A percentile compares a stretch with the other conserved stretches of the same genome.
phyloP scores from a whole-genome alignment of 2,888 invertebrate genomes.

The Papilio protenor region DNA sequence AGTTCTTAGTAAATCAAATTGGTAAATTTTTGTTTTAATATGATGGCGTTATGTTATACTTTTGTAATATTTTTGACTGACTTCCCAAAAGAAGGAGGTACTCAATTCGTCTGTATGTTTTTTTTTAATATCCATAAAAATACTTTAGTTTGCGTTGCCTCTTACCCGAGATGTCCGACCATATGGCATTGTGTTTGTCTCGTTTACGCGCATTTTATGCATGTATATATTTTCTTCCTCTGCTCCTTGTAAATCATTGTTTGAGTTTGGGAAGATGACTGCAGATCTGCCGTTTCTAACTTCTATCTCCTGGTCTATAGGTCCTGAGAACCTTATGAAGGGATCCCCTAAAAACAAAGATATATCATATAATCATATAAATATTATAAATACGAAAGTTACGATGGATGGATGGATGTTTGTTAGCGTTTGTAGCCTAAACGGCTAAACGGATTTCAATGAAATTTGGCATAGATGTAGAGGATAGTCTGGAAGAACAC shows the following conservation, averaged over 20 bases:
- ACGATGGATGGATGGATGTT: too few relatives aligned
- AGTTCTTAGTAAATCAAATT: too few relatives aligned
- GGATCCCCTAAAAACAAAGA: constrained; percentile 67
- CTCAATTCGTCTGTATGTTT: too few relatives aligned
- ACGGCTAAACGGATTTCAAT: too few relatives aligned
- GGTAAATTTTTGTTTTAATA: background rate
- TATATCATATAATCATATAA: background rate
- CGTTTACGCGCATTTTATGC: constrained; percentile 57
- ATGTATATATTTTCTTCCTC: constrained; percentile 64
- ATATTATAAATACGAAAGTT: too few relatives aligned
- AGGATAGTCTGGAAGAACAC: too few relatives aligned
- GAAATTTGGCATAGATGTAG: too few relatives aligned
- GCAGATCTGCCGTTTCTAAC: constrained; percentile 69
- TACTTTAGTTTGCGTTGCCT: background rate
- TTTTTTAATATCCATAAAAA: too few relatives aligned
- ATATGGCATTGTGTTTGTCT: constrained; percentile 59
- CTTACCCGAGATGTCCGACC: constrained; percentile 68
- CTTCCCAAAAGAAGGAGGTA: too few relatives aligned
- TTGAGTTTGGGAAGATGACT: constrained; percentile 60
- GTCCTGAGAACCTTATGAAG: constrained; percentile 72
- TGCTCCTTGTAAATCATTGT: constrained; percentile 62
- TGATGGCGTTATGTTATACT: background rate
- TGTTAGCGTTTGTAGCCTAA: too few relatives aligned
- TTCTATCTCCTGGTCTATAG: constrained; percentile 62
- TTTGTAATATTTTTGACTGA: background rate